A percentile compares a stretch with the other conserved stretches of the same genome.
phyloP scores from a whole-genome alignment of 2,113 vertebrate species.

The Eublepharis macularius region DNA sequence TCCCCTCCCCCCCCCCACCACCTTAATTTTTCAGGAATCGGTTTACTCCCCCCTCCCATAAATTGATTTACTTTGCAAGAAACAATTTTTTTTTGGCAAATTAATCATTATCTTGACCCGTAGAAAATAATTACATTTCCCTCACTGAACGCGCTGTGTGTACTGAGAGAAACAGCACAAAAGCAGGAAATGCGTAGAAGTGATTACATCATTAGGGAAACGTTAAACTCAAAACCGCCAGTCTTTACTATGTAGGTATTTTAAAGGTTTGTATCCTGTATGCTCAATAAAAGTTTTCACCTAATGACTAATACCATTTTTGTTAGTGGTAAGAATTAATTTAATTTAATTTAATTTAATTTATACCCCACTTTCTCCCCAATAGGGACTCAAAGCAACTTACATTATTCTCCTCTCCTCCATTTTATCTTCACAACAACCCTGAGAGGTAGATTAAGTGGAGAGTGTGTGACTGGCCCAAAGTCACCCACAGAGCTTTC shows the following conservation, averaged over 20 bases:
- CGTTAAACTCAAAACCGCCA: neutral
- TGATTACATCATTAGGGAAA: neutral
- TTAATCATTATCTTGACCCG: constrained; percentile 11
- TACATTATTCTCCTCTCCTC: too few species aligned
- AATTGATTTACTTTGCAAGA: neutral
- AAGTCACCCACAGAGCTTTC: too few species aligned
- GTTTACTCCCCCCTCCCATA: neutral
- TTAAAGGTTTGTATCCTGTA: too few species aligned
- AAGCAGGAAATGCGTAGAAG: neutral
- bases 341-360: too few species aligned
- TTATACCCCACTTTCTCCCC: too few species aligned
- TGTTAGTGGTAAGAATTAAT: too few species aligned
- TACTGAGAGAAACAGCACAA: neutral
- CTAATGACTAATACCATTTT: too few species aligned
- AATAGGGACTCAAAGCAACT: too few species aligned
- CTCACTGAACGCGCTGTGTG: constrained; percentile 5
- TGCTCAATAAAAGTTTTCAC: too few species aligned
- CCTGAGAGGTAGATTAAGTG: too few species aligned
- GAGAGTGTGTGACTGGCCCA: too few species aligned
- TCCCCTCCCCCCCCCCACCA: neutral
- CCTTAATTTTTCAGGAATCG: neutral
- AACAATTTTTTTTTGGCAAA: neutral
- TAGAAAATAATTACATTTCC: neutral
- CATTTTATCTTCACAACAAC: too few species aligned
- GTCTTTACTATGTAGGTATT: neutral